Conservation (phyloP, 2,113 vertebrate genomes). For the Nestor notabilis region DNA sequence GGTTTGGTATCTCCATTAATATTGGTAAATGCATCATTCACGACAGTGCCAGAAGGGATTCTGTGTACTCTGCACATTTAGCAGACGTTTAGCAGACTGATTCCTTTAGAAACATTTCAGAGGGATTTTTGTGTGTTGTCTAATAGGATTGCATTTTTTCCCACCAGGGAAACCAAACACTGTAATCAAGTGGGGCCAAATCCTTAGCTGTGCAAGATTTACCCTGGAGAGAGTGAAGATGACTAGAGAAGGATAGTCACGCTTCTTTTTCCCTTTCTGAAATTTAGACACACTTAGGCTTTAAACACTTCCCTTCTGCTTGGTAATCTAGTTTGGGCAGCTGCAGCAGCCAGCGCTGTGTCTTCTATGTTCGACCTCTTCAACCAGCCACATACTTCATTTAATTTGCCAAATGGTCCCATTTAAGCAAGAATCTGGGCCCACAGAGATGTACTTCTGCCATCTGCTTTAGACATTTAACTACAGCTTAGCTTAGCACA, state of each 20-base stretch:
- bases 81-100: slow-evolving; percentile 42
- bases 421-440: slow-evolving; percentile 45
- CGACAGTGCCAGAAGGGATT: slow-evolving; percentile 35
- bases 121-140: slow-evolving; percentile 34
- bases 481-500: slow-evolving; percentile 15
- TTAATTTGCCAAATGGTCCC: slow-evolving; percentile 67
- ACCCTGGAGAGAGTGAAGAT: not conserved
- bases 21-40: slow-evolving; percentile 46
- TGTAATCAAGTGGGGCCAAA: not conserved
- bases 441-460: slow-evolving; percentile 34
- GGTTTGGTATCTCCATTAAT: slow-evolving; percentile 55
- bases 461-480: slow-evolving; percentile 60
- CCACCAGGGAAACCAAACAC: slow-evolving; percentile 24
- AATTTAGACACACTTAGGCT: not conserved
- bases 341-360: slow-evolving; percentile 55
- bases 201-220: not conserved
- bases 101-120: slow-evolving; percentile 37
- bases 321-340: slow-evolving; percentile 53
- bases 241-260: not conserved
- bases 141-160: not conserved
- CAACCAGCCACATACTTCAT: slow-evolving; percentile 53
- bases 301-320: slow-evolving; percentile 51
- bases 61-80: slow-evolving; percentile 40
- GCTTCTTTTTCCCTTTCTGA: not conserved
- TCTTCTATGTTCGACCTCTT: slow-evolving; percentile 38